Evolutionary conservation across 2,888 invertebrate genomes (phyloP), one percentile per base, ranked within the genome.

Genomic region (Tachina fera): DNA sequence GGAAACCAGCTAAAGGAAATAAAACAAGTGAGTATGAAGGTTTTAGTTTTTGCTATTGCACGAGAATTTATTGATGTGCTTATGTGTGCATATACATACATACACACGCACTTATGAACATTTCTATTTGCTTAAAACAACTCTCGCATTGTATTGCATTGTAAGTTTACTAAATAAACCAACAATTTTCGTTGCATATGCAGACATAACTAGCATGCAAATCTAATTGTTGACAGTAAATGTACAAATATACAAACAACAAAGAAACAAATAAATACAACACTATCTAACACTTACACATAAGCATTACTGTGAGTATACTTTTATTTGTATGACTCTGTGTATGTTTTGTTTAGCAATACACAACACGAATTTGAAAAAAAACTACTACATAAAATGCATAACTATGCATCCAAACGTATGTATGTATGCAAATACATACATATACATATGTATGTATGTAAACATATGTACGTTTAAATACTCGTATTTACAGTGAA

Each of bases 181-280:
- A 79, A 76, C 71, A 76, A 60, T 63, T 82, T 65, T 51, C 78
- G 81, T 63, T 78, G 68, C 74, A 84, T 63, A 78, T 81, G 56
- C 68, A 81, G 76, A 45, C 70, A 53, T 58, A 75, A 65, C 82
- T 60, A 43, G 41, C 31, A 86, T 76, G 60, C 75, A 86, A 83
- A 86, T 83, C 76, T 80, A 53, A 80, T 83, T 86, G 86, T 80
- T 80, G 83, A 83, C 78, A 86, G 78, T 67, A 81, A 85, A 70
- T 81, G 61, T 11, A 45, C 14, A 56, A 39, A 76, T 58, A 49
- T 53, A 60, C 22, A 67, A 53, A 11, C 16, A 47, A 68, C 14
- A 31, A 47, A 43, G 49, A 19, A 31, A 43, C 16, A 22, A 53
- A 60, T n/a, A 68, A 45, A 58, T 19, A 19, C 58, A 68, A 60